A percentile compares a stretch with the other conserved stretches of the same genome.
Conservation (phyloP, 2,113 vertebrate species). For the Panurus biarmicus region DNA sequence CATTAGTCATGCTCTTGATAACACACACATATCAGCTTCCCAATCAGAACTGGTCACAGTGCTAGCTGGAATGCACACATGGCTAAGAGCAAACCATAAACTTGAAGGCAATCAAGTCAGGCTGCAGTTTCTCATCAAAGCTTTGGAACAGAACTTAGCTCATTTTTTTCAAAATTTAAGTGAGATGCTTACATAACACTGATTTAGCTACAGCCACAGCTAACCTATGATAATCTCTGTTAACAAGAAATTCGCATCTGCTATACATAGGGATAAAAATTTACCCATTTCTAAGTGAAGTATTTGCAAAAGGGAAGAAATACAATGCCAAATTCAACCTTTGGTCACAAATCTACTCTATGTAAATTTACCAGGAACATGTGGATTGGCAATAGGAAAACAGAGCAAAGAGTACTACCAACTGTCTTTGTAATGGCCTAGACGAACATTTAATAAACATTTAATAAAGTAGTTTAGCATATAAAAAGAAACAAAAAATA, state of each 20-base stretch:
- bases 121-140: background rate
- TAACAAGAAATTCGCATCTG: background rate
- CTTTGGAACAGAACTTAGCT: background rate
- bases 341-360: background rate
- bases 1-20: background rate
- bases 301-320: background rate
- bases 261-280: background rate
- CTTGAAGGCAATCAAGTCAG: background rate
- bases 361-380: background rate
- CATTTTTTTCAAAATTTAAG: background rate
- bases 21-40: background rate
- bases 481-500: background rate
- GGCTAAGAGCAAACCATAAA: background rate
- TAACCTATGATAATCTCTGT: background rate
- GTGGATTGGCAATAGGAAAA: background rate
- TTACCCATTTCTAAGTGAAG: background rate
- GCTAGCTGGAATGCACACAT: background rate
- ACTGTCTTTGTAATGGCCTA: background rate
- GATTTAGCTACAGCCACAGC: background rate
- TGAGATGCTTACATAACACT: accelerated
- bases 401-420: background rate
- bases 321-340: background rate
- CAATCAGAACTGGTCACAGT: background rate
- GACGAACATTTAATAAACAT: background rate
- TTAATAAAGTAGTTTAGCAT: background rate